These are phyloP conservation scores for Xiphophorus maculatus DNA, from an alignment of 2,113 vertebrate genomes.

Conservation along the genomic window DNA sequence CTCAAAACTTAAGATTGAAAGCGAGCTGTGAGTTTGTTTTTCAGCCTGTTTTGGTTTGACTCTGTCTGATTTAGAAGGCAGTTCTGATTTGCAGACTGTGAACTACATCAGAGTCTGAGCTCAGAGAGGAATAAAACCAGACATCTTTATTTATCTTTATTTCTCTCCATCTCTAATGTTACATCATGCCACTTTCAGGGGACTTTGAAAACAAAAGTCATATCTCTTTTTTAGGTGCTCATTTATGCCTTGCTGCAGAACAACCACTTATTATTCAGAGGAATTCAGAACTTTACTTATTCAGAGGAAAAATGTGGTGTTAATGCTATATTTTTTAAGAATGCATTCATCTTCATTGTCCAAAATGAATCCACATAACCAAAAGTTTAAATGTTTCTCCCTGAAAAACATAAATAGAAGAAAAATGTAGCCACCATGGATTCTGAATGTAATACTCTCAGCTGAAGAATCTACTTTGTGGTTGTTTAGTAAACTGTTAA, in stretches of 20 bases:
- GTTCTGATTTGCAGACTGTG: neutral
- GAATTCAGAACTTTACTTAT: neutral
- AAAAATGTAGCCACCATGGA: neutral
- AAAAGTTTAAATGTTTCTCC: neutral
- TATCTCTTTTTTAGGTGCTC: neutral
- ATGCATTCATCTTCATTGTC: neutral
- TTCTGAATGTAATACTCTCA: neutral
- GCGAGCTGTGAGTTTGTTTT: neutral
- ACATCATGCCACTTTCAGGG: neutral
- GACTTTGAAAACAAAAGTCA: neutral
- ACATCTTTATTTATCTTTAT: neutral
- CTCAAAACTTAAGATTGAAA: neutral
- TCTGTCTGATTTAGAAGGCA: neutral
- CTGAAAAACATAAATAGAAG: neutral
- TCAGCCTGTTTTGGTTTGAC: neutral
- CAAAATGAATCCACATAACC: neutral
- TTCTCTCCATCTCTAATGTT: neutral
- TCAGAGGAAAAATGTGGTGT: neutral
- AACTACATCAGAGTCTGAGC: neutral
- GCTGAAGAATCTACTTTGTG: neutral
- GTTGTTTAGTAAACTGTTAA: neutral
- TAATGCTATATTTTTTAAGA: neutral
- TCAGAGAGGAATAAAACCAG: neutral
- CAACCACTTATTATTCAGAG: neutral
- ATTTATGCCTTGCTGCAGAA: neutral